phyloP scores from a whole-genome alignment of 2,797 vertebrate species.

The Chaetodon trifasciatus region DNA sequence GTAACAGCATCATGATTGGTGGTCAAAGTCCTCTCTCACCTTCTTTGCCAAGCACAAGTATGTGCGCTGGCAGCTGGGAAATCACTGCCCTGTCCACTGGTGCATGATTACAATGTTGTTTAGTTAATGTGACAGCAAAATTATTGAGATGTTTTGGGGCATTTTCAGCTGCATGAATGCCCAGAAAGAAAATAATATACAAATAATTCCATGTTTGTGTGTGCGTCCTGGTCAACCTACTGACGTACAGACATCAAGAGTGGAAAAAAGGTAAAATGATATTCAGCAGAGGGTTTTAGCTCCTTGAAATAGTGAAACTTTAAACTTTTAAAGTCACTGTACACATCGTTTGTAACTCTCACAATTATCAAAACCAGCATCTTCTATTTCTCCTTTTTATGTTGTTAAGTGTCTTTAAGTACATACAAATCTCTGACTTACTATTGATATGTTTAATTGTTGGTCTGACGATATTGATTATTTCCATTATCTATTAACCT shows the following conservation, averaged over 20 bases:
- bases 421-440: not conserved
- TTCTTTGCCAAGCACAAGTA: constrained; percentile 58
- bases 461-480: not conserved
- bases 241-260: constrained; percentile 27
- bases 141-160: constrained; percentile 40
- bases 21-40: constrained; percentile 55
- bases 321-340: constrained; percentile 37
- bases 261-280: constrained; percentile 72
- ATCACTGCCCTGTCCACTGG: constrained; percentile 39
- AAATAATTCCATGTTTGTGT: not conserved
- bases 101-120: constrained; percentile 60
- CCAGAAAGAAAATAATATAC: constrained; percentile 16
- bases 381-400: not conserved
- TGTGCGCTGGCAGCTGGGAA: constrained; percentile 41
- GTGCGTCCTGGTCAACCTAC: constrained; percentile 24
- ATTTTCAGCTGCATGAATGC: constrained; percentile 26
- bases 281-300: constrained; percentile 44
- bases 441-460: not conserved
- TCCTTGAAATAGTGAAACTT: constrained; percentile 51
- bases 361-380: not conserved
- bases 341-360: constrained; percentile 6
- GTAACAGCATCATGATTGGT: constrained; percentile 49
- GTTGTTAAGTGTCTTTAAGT: not conserved
- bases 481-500: not conserved
- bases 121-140: constrained; percentile 72